Evolutionary conservation across 2,113 vertebrate species (phyloP).

Genomic region (Lipophrys pholis): DNA sequence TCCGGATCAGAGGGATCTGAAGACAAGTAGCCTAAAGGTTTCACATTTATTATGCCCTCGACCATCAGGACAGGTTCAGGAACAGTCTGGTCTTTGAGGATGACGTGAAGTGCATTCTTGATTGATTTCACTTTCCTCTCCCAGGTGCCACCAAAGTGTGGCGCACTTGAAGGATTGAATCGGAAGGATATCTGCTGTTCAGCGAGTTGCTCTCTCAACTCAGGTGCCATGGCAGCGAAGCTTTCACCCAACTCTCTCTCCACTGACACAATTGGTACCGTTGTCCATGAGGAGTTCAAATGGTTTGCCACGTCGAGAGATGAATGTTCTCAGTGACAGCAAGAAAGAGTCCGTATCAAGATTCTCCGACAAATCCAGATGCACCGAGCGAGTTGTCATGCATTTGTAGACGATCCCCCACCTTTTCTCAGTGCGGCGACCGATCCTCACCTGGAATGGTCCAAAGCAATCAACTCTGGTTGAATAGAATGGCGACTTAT

Average conservation of each 20-base stretch:
- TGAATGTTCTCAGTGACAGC: neutral
- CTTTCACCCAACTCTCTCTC: neutral
- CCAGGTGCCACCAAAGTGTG: neutral
- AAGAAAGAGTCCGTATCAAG: neutral
- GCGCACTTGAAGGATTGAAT: too few relatives aligned
- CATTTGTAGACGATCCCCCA: slow-evolving; percentile 12
- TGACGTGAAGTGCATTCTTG: neutral
- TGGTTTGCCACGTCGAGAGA: neutral
- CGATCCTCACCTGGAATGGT: neutral
- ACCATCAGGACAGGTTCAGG: neutral
- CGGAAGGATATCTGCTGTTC: neutral
- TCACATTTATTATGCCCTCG: neutral
- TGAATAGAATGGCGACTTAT: neutral
- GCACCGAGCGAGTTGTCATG: neutral
- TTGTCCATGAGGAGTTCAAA: neutral
- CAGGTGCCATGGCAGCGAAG: neutral
- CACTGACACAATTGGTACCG: neutral
- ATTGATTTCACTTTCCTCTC: neutral
- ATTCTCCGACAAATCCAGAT: neutral
- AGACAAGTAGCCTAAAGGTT: neutral
- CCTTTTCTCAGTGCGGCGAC: neutral
- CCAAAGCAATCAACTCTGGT: slow-evolving; percentile 11
- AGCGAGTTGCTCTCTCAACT: neutral
- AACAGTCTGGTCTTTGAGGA: neutral
- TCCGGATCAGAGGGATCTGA: neutral